Evolutionary conservation across 2,113 vertebrate species (phyloP).

Genomic region (Bothrops jararaca): DNA sequence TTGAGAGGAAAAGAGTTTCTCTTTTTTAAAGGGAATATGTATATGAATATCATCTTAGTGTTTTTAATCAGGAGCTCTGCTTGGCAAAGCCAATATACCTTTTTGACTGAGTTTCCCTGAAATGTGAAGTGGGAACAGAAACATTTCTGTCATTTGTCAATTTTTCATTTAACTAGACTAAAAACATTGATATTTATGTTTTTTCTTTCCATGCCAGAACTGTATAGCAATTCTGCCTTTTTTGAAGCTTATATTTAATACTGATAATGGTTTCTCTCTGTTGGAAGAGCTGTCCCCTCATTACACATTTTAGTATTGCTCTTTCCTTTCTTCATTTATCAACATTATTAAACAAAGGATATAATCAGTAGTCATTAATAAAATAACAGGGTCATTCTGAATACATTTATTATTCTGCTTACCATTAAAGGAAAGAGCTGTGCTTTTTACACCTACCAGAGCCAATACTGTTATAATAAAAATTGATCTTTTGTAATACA

Average conservation of each 20-base stretch:
- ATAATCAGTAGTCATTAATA: constrained; percentile 11
- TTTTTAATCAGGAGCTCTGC: neutral
- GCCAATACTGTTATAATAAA: constrained; percentile 35
- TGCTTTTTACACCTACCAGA: neutral
- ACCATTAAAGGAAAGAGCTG: constrained; percentile 31
- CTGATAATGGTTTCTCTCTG: neutral
- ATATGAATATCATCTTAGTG: neutral
- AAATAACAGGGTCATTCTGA: constrained; percentile 20
- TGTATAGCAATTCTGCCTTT: neutral
- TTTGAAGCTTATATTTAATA: neutral
- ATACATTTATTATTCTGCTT: constrained; percentile 27
- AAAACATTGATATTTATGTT: neutral
- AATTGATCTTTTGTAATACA: constrained; percentile 16
- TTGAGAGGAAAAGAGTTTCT: neutral
- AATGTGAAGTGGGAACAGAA: neutral
- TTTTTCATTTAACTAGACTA: neutral
- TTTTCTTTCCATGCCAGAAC: neutral
- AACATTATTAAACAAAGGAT: constrained; percentile 25
- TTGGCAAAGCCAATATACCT: neutral
- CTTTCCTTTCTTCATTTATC: neutral
- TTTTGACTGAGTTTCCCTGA: neutral
- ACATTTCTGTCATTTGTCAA: fast-evolving
- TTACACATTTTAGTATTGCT: neutral
- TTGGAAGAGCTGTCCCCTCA: neutral
- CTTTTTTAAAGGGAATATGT: fast-evolving